Evolutionary conservation across 2,888 invertebrate genomes (phyloP), one percentile per base, ranked within the genome.

Genomic region (Elmis aenea): DNA sequence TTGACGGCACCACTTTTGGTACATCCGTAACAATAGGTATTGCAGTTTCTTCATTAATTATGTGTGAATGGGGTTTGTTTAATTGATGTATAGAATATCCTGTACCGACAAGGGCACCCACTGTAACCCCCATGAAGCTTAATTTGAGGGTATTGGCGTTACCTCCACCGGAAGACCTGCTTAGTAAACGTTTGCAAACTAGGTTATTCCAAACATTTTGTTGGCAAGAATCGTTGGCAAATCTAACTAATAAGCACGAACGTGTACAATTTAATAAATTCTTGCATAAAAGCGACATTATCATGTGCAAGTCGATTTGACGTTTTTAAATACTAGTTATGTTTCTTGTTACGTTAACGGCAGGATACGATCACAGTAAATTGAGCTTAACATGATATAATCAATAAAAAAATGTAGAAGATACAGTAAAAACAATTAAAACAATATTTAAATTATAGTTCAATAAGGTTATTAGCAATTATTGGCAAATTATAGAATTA

Each of bases 51-150:
- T 71, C 68, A 37, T 73, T 68, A 9, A 67, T 43, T 16, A 71
- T 57, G 38, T 71, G 72, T 33, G 63, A 58, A 22, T 66, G 61
- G 2, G 64, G 62, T 30, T 70, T 58, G 38, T 66, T 70, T 38
- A 66, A 54, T 39, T 66, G 59, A 38, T 68, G 62, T 23, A 69
- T 65, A 1, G 74, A 68, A 58, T 73, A 74, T 49, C 73, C 71
- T 43, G 67, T 66, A 26, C 74, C 74, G 2, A 68, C 54, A 1
- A 68, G 40, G 16, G 67, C 66, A 31, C 72, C 71, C 10, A 67
- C 53, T 10, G 68, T 66, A 14, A 67, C 42, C 21, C 70, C 68
- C 11, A 64, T 47, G 10, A 69, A 48, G 13, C 67, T 64, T 27
- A 68, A 46, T 51, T 62, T 63, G 22, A 67, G 14, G 8, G 27